These are phyloP conservation scores for Heterotilapia buettikoferi DNA, from an alignment of 2,113 vertebrate species.

Conservation along the genomic window DNA sequence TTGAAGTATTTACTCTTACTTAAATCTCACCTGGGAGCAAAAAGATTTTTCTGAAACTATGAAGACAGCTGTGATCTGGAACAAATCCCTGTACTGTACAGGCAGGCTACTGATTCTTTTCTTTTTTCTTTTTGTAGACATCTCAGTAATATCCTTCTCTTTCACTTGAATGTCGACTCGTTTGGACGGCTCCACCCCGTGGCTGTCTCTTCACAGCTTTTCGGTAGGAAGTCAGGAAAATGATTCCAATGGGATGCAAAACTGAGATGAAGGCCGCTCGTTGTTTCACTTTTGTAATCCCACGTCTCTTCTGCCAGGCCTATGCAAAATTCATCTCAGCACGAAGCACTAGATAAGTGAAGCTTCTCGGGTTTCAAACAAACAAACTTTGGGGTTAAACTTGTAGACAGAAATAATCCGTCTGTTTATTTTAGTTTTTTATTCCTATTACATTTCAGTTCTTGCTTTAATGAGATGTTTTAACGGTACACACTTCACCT, in stretches of 20 bases:
- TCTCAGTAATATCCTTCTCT: not conserved
- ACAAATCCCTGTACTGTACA: slow-evolving; percentile 8
- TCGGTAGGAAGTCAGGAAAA: not conserved
- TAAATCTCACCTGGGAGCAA: not conserved
- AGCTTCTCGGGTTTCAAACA: not conserved
- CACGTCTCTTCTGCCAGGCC: slow-evolving; percentile 9
- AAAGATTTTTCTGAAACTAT: not conserved
- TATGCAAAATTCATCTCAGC: slow-evolving; percentile 51
- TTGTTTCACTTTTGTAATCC: not conserved
- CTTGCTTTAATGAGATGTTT: not conserved
- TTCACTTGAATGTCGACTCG: slow-evolving; percentile 4
- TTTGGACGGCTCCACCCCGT: not conserved
- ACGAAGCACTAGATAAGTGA: not conserved
- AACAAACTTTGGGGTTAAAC: not conserved
- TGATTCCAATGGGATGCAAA: slow-evolving; percentile 15
- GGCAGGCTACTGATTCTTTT: slow-evolving; percentile 1
- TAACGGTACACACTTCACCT: not conserved
- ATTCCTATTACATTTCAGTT: not conserved
- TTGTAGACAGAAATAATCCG: not conserved
- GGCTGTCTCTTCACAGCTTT: not conserved
- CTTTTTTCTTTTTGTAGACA: not conserved
- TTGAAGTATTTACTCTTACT: not conserved
- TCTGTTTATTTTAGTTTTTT: not conserved
- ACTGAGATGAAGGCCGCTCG: not conserved
- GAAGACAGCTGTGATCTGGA: slow-evolving; percentile 9